Evolutionary conservation across 1,140 invertebrate genomes (phyloP).

Genomic region (Drosophila subobscura): DNA sequence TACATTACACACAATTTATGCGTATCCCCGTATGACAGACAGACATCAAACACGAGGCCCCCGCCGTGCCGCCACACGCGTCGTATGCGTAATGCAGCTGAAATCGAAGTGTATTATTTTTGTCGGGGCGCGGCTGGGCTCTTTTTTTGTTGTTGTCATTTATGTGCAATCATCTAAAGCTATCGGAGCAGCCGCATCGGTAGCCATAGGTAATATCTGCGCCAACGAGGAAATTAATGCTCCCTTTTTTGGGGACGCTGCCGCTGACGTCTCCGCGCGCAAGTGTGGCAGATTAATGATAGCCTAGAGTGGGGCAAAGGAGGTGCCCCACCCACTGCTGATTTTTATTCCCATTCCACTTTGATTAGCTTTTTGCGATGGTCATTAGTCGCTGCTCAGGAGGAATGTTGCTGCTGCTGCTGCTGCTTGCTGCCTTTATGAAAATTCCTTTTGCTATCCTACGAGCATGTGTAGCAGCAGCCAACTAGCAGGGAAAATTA

Average conservation of each 20-base stretch:
- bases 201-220: constrained; percentile 60
- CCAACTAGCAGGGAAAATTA: constrained; percentile 60
- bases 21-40: constrained; percentile 9
- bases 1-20: constrained; percentile 28
- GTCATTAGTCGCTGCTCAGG: constrained; percentile 74
- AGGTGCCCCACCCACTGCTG: constrained; percentile 17
- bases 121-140: constrained; percentile 10
- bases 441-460: constrained; percentile 32
- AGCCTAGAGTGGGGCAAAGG: constrained; percentile 43
- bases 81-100: constrained; percentile 73
- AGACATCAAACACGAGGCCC: constrained; percentile 65
- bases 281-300: constrained; percentile 80
- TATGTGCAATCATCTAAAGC: constrained; percentile 70
- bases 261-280: constrained; percentile 62
- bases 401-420: constrained; percentile 39
- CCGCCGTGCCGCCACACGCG: constrained; percentile 58
- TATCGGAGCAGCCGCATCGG: constrained; percentile 57
- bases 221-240: constrained; percentile 75
- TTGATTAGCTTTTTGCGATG: constrained; percentile 73
- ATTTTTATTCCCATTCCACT: constrained; percentile 30
- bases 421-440: constrained; percentile 36
- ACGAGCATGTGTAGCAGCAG: constrained; percentile 26
- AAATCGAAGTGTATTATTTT: constrained; percentile 19
- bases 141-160: constrained; percentile 24
- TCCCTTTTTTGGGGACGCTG: constrained; percentile 68